Evolutionary conservation across 2,797 vertebrate genomes (phyloP), one percentile per base, ranked within the genome.

Genomic region (Harpagifer antarcticus): DNA sequence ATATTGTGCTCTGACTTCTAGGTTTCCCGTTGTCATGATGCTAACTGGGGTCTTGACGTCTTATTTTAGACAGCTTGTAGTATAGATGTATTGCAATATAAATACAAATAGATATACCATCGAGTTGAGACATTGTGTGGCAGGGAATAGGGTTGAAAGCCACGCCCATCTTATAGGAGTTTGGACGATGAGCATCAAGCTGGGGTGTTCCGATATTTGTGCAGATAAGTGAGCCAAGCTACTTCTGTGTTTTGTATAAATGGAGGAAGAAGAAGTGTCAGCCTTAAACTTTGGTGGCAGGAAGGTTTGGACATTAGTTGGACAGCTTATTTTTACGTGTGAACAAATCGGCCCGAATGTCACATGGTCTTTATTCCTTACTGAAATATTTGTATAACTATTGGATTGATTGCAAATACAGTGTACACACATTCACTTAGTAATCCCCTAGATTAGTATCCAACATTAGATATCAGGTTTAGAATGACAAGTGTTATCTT

Each of bases 1-100:
- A 52, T 56, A 50, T 69, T 31, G 43, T 27, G 10, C 44, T 44
- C 40, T 16, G 44, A 70, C 64, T 82, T 84, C 47, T 53, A 73
- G 67, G 72, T 49, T 72, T 84, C 52, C 49, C 59, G 58, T 67
- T 40, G 49, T 20, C 53, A 67, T 42, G 45, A 77, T 69, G 4
- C 2, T 60, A 74, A 81, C 44, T 40, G 3, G 40, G 10, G 55
- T 55, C 31, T 65, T 77, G 63, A 81, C 57, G 47, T 76, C 19
- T 72, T 79, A 67, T 58, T 83, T 75, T 71, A 76, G 9, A 68
- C 69, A 52, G 31, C 42, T 48, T 44, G 61, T 11, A 58, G 27
- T 66, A 23, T 50, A 59, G 43, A 70, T 75, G 79, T 50, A 27
- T 65, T 61, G 27, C 31, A 15, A 62, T 50, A 44, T 31, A n/a